A percentile compares a stretch with the other conserved stretches of the same genome.
Conservation (phyloP, 2,113 vertebrate genomes). For the Ameiurus melas region DNA sequence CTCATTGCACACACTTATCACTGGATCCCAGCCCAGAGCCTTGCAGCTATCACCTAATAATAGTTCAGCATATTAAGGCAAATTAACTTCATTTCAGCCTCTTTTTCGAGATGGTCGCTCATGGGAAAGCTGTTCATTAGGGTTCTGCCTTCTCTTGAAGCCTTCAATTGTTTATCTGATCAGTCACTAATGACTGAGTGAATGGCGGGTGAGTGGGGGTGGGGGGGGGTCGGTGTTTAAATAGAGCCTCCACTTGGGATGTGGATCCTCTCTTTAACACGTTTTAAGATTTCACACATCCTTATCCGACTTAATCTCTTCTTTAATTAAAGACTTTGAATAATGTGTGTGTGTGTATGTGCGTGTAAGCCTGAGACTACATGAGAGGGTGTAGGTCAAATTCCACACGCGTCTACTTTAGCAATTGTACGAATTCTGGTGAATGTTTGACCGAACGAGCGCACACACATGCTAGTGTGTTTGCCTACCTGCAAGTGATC, state of each 20-base stretch:
- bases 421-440: neutral
- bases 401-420: neutral
- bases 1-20: slow-evolving; percentile 43
- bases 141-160: slow-evolving; percentile 55
- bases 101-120: slow-evolving; percentile 51
- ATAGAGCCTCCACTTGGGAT: neutral
- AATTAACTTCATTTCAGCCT: slow-evolving; percentile 59
- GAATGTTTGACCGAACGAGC: slow-evolving; percentile 30
- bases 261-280: slow-evolving; percentile 35
- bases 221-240: slow-evolving; percentile 3
- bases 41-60: slow-evolving; percentile 56
- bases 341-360: slow-evolving; percentile 18
- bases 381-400: too few relatives aligned
- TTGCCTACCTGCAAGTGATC: slow-evolving; percentile 44
- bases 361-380: neutral
- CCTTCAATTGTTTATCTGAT: slow-evolving; percentile 60
- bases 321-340: slow-evolving; percentile 52
- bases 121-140: slow-evolving; percentile 62
- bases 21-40: slow-evolving; percentile 48
- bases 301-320: slow-evolving; percentile 40
- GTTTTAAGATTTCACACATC: slow-evolving; percentile 29
- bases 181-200: slow-evolving; percentile 57
- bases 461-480: slow-evolving; percentile 11
- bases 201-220: slow-evolving; percentile 37
- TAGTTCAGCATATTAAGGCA: slow-evolving; percentile 64